phyloP scores from a whole-genome alignment of 1,140 invertebrate species.

The Onthophagus taurus region DNA sequence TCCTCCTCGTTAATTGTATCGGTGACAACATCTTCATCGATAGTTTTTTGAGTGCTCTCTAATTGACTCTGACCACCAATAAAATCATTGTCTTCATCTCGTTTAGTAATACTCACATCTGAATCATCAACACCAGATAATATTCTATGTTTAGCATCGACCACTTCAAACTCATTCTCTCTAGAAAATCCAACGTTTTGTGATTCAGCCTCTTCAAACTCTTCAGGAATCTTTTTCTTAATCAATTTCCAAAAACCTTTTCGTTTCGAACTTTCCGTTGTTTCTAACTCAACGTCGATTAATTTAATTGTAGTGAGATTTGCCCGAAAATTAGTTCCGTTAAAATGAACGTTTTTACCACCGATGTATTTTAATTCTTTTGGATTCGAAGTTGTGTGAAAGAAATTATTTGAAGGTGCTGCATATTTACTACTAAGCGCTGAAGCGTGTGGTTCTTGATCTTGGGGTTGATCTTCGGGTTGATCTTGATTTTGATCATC shows the following conservation, averaged over 20 bases:
- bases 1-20: no score
- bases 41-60: no score
- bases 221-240: constrained; percentile 48
- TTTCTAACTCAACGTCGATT: constrained; percentile 29
- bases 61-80: no score
- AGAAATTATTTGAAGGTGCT: constrained; percentile 13
- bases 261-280: constrained; percentile 13
- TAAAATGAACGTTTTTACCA: constrained; percentile 1
- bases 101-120: constrained; percentile 15
- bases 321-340: neutral
- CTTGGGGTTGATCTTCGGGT: no score
- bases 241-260: constrained; percentile 57
- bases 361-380: constrained; percentile 9
- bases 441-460: constrained; percentile 32
- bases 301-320: constrained; percentile 7
- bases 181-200: constrained; percentile 39
- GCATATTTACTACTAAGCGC: constrained; percentile 23
- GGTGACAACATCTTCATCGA: no score
- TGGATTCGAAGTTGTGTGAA: constrained; percentile 17
- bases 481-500: constrained; percentile 14
- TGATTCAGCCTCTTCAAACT: constrained; percentile 58
- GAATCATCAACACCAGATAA: constrained; percentile 27
- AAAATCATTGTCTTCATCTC: constrained; percentile 7
- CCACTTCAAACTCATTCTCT: constrained; percentile 12
- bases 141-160: constrained; percentile 8